Evolutionary conservation across 2,888 invertebrate species (phyloP).

Genomic region (Drosophila niveifrons): DNA sequence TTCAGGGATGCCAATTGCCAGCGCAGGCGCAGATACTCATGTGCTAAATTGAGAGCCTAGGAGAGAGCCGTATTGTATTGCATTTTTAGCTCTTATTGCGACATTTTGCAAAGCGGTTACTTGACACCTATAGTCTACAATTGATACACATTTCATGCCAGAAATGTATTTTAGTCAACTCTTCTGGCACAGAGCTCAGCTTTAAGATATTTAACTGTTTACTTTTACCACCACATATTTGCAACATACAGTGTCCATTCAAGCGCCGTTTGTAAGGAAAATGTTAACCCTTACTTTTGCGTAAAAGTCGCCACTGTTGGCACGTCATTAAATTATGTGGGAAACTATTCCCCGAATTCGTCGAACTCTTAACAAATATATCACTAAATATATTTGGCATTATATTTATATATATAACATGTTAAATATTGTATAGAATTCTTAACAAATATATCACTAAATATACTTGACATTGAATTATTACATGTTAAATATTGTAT

Average conservation of each 20-base stretch:
- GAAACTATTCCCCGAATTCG: no score
- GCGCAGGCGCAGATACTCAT: conserved; percentile 53
- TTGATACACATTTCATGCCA: conserved; percentile 58
- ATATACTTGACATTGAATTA: no score
- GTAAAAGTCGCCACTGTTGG: conserved; percentile 2
- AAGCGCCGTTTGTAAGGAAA: not conserved
- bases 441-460: no score
- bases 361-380: no score
- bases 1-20: conserved; percentile 1
- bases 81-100: conserved; percentile 65
- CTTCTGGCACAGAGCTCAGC: conserved; percentile 22
- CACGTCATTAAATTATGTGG: conserved; percentile 1
- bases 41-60: conserved; percentile 59
- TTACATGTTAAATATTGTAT: no score
- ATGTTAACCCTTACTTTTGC: conserved; percentile 22
- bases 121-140: conserved; percentile 70
- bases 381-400: no score
- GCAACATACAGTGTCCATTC: no score
- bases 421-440: no score
- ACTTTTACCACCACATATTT: not conserved
- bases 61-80: not conserved
- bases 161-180: conserved; percentile 32
- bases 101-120: conserved; percentile 60
- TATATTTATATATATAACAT: no score
- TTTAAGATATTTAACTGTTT: conserved; percentile 20